Percentiles rank a stretch among this genome's conserved stretches.
phyloP scores from a whole-genome alignment of 37 sponge, comb jelly and placozoan genomes.

The Ianthella basta region DNA sequence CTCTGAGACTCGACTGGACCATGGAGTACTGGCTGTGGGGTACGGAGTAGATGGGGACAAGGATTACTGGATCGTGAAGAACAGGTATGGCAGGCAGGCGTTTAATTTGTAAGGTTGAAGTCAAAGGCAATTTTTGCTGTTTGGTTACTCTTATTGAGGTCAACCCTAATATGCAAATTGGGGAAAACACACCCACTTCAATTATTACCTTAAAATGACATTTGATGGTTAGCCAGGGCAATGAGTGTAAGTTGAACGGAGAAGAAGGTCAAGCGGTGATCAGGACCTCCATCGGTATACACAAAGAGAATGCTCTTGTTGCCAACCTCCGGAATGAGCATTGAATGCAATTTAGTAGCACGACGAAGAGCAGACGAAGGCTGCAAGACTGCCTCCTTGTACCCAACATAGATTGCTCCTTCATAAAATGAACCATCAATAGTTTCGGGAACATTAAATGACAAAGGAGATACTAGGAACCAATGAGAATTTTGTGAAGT shows the following conservation, averaged over 20 bases:
- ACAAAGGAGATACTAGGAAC: slow-evolving; percentile 43
- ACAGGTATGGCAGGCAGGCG: slow-evolving; percentile 53
- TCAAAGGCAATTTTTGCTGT: too few relatives aligned
- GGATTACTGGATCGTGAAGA: slow-evolving; percentile 92
- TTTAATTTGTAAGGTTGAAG: too few relatives aligned
- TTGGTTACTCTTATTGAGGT: too few relatives aligned
- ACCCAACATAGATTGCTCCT: slow-evolving; percentile 43
- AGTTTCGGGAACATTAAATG: slow-evolving; percentile 48
- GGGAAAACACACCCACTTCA: too few relatives aligned
- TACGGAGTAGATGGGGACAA: slow-evolving; percentile 61
- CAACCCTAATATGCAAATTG: too few relatives aligned
- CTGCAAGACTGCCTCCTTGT: slow-evolving; percentile 47
- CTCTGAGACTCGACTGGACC: slow-evolving; percentile 33
- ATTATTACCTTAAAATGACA: too few relatives aligned
- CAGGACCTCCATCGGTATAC: slow-evolving; percentile 70
- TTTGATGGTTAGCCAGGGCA: slow-evolving; percentile 32
- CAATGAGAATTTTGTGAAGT: slow-evolving; percentile 52
- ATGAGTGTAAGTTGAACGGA: slow-evolving; percentile 58
- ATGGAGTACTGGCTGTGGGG: slow-evolving; percentile 63
- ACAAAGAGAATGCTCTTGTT: slow-evolving; percentile 38
- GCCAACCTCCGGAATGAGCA: neutral
- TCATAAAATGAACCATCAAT: slow-evolving; percentile 47
- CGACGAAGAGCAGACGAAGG: slow-evolving; percentile 62
- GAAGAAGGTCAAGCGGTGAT: slow-evolving; percentile 51
- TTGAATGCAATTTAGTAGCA: slow-evolving; percentile 23